A percentile compares a stretch with the other conserved stretches of the same genome.
Conservation (phyloP, 2,888 invertebrate species). For the Chesias legatella region DNA sequence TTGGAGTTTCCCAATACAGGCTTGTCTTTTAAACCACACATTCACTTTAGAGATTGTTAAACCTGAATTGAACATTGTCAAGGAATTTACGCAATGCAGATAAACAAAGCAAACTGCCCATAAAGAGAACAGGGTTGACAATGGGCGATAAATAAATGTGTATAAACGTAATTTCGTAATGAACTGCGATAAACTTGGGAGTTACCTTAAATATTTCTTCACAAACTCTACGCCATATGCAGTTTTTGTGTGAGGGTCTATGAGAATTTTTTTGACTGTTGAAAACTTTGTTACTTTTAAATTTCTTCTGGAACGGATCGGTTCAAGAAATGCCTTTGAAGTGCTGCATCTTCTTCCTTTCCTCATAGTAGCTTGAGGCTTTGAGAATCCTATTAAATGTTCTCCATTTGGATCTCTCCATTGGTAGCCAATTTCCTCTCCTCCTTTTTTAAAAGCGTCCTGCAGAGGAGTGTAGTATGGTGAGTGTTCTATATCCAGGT, state of each 20-base stretch:
- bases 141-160: conserved; percentile 6
- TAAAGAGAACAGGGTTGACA: conserved; percentile 9
- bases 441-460: conserved; percentile 83
- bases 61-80: conserved; percentile 9
- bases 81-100: conserved; percentile 13
- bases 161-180: not conserved
- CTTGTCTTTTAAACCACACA: conserved; percentile 4
- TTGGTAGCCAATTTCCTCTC: conserved; percentile 84
- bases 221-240: conserved; percentile 86
- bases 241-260: conserved; percentile 81
- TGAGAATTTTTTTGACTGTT: conserved; percentile 84
- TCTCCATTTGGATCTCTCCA: conserved; percentile 87
- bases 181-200: not conserved
- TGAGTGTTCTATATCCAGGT: conserved; percentile 84
- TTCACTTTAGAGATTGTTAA: conserved; percentile 12
- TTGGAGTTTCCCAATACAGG: conserved; percentile 1
- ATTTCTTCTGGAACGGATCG: conserved; percentile 83
- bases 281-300: conserved; percentile 85
- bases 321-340: conserved; percentile 88
- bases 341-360: conserved; percentile 89
- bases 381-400: conserved; percentile 83
- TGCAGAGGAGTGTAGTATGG: conserved; percentile 83
- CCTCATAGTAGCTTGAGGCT: conserved; percentile 85
- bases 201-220: conserved; percentile 78
- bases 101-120: conserved; percentile 10